Evolutionary conservation across 35 echinoderm and acorn worm species (phyloP).

Genomic region (Heliocidaris erythrogramma): DNA sequence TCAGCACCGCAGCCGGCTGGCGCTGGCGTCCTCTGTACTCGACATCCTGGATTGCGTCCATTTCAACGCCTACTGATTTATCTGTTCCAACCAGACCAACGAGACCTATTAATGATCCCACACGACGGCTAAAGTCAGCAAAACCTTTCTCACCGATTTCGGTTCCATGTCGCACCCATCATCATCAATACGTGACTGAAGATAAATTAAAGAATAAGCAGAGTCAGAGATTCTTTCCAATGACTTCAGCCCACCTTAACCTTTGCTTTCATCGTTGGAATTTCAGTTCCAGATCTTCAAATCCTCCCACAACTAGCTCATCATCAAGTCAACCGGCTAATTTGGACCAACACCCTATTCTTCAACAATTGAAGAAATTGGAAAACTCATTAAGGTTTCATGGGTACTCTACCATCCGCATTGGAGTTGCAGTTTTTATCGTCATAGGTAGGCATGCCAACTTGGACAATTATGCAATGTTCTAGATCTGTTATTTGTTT

Average conservation of each 20-base stretch:
- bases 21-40: not conserved
- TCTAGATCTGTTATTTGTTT: not conserved
- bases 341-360: not conserved
- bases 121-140: not conserved
- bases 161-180: not conserved
- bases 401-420: conserved; percentile 81
- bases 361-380: not conserved
- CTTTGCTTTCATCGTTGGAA: not conserved
- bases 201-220: not conserved
- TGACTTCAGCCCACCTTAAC: not conserved
- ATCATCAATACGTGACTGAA: not conserved
- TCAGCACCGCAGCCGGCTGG: not conserved
- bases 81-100: not conserved
- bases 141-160: not conserved
- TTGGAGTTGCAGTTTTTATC: conserved; percentile 60
- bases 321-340: not conserved
- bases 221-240: not conserved
- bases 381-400: conserved; percentile 83
- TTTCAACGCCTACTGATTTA: not conserved
- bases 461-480: too few relatives aligned
- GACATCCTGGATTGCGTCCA: not conserved
- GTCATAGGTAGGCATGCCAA: conserved; percentile 38
- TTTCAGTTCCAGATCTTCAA: not conserved
- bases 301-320: not conserved
- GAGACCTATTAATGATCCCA: not conserved